Evolutionary conservation across 64 coral and sea anemone genomes (phyloP).

Genomic region (Dendrophyllia cribrosa): DNA sequence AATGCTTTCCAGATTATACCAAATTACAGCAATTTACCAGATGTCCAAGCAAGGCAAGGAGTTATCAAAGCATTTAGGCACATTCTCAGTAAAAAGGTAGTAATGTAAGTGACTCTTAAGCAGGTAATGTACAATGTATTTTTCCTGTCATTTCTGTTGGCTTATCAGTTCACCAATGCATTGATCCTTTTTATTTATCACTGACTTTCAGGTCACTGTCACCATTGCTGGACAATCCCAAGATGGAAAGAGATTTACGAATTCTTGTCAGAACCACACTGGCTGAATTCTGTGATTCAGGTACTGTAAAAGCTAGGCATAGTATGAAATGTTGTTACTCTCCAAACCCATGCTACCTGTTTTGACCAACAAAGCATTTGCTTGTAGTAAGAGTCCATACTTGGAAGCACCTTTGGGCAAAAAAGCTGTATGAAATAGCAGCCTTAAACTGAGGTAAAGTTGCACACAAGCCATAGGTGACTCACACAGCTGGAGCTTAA

Average conservation of each 20-base stretch:
- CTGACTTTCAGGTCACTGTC: conserved; percentile 64
- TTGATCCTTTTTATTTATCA: background rate
- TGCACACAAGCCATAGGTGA: no score
- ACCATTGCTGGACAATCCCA: conserved; percentile 91
- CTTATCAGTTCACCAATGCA: background rate
- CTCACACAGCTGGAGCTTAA: background rate
- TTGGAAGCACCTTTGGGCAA: no score
- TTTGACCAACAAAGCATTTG: no score
- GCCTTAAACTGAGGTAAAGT: no score
- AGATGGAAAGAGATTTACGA: conserved; percentile 91
- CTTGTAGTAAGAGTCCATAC: no score
- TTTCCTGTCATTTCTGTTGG: no score
- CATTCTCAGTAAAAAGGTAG: conserved; percentile 94
- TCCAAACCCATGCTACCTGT: no score
- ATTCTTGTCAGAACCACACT: conserved; percentile 83
- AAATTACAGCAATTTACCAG: conserved; percentile 68
- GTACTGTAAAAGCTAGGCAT: background rate
- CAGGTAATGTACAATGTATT: background rate
- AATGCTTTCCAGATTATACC: conserved; percentile 67
- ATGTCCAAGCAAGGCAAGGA: conserved; percentile 82
- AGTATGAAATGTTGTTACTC: no score
- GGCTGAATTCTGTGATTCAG: conserved; percentile 90
- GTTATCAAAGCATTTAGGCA: conserved; percentile 84
- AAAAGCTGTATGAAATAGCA: no score
- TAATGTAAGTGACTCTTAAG: conserved; percentile 67